phyloP scores from a whole-genome alignment of 2,888 invertebrate species.

The Callyntrura sp. region DNA sequence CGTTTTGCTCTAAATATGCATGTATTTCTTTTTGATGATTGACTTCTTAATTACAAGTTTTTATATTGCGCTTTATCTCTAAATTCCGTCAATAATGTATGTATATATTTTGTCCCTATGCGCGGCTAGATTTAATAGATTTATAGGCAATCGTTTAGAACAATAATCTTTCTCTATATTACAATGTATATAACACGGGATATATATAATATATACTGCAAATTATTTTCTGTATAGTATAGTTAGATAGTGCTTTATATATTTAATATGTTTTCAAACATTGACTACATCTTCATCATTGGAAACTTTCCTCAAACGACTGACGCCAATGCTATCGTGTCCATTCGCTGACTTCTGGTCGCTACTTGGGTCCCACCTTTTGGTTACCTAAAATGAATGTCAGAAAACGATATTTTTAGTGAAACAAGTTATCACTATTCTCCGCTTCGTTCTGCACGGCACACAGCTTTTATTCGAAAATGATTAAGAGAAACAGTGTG shows the following conservation, averaged over 20 bases:
- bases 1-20: neutral
- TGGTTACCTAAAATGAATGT: slow-evolving; percentile 78
- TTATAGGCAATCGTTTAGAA: neutral
- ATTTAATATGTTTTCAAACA: slow-evolving; percentile 73
- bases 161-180: slow-evolving; percentile 1
- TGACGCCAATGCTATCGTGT: slow-evolving; percentile 72
- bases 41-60: neutral
- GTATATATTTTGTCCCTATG: neutral
- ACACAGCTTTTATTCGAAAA: slow-evolving; percentile 2
- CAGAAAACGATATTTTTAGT: slow-evolving; percentile 36
- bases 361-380: slow-evolving; percentile 83
- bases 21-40: neutral
- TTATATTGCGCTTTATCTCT: slow-evolving; percentile 1
- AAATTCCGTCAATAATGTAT: neutral
- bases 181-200: neutral
- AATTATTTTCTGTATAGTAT: neutral
- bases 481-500: neutral
- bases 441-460: neutral
- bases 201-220: neutral
- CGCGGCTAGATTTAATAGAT: neutral
- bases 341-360: slow-evolving; percentile 79
- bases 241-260: neutral
- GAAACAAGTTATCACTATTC: neutral
- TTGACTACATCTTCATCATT: slow-evolving; percentile 83
- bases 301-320: slow-evolving; percentile 80